These are phyloP conservation scores for Rallus limicola DNA, from an alignment of 2,113 vertebrate genomes.

Conservation along the genomic window DNA sequence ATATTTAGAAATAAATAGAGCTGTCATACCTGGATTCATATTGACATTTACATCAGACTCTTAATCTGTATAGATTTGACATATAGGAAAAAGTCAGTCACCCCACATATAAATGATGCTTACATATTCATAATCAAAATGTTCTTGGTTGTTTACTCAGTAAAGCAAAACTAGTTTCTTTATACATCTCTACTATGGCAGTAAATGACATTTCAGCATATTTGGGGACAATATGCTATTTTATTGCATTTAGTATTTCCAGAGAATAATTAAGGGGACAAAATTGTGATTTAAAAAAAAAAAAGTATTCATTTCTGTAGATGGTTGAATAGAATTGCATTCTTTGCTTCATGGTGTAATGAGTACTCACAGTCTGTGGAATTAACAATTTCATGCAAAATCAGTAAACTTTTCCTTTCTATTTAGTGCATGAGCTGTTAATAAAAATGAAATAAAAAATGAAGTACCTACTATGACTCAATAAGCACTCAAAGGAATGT, in stretches of 20 bases:
- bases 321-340: not conserved
- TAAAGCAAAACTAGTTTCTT: constrained; percentile 39
- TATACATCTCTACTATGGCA: not conserved
- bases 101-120: constrained; percentile 34
- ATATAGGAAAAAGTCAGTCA: constrained; percentile 26
- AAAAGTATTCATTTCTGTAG: not conserved
- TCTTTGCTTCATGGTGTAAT: constrained; percentile 26
- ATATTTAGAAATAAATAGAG: constrained; percentile 58
- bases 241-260: constrained; percentile 9
- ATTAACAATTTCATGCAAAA: constrained; percentile 53
- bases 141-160: constrained; percentile 34
- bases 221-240: not conserved
- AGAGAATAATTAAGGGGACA: not conserved
- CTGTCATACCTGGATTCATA: constrained; percentile 58
- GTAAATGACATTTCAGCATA: constrained; percentile 31
- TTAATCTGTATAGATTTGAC: constrained; percentile 54
- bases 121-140: constrained; percentile 62
- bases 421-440: constrained; percentile 37
- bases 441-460: constrained; percentile 45
- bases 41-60: constrained; percentile 57
- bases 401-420: constrained; percentile 2
- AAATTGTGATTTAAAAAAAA: not conserved
- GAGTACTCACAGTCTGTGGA: constrained; percentile 33
- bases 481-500: not conserved
- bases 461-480: not conserved